These are phyloP conservation scores for Gopherus flavomarginatus DNA, from an alignment of 2,113 vertebrate genomes.

Conservation along the genomic window DNA sequence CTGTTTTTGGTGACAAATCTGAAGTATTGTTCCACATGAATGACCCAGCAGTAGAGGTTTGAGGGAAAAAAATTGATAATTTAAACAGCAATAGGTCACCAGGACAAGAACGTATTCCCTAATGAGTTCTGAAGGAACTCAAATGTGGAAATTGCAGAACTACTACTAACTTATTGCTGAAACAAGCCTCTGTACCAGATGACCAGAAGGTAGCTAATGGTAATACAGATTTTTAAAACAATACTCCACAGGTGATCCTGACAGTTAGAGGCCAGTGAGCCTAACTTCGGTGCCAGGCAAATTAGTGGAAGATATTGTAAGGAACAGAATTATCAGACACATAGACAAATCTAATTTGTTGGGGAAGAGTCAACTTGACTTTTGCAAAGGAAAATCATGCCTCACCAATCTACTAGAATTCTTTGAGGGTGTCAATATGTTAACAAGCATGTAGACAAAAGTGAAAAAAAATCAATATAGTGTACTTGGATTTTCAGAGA, in stretches of 20 bases:
- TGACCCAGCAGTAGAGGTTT: background rate
- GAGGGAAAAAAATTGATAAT: background rate
- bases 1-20: too few relatives aligned
- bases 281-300: background rate
- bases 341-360: background rate
- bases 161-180: background rate
- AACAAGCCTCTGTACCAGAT: background rate
- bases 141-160: background rate
- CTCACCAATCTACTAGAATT: background rate
- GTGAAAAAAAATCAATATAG: background rate
- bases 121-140: background rate
- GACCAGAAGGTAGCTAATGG: background rate
- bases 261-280: background rate
- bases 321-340: background rate
- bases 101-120: background rate
- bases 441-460: background rate
- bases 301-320: background rate
- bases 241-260: background rate
- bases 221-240: background rate
- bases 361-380: background rate
- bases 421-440: background rate
- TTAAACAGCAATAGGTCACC: background rate
- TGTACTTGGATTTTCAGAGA: background rate
- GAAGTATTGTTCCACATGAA: background rate
- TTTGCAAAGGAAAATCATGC: background rate